Evolutionary conservation across 35 echinoderm and acorn worm genomes (phyloP), one percentile per base, ranked within the genome.

Genomic region (Lytechinus variegatus): DNA sequence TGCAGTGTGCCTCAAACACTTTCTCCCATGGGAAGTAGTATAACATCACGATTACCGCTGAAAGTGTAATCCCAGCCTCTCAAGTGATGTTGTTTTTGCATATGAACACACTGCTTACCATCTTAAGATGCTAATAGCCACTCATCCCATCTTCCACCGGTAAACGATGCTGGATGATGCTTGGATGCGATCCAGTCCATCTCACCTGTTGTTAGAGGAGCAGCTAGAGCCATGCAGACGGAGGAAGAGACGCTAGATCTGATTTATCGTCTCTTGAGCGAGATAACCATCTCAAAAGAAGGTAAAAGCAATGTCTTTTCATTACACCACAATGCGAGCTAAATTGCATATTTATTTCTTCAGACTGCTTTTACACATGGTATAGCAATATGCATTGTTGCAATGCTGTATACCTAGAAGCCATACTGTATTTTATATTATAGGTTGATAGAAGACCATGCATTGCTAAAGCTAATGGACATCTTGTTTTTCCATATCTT

Each of bases 231-330:
- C 87, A 88, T 90, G 88, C 88, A 44, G 88, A 14, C 88, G 12
- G 88, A 90, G 88, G 29, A 90, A 54, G 27, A 90, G 88, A 90
- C 88, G 24, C 3, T 90, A 54, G 88, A 90, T 21, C n/a, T 90
- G 0, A 90, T 90, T 52, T 90, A 52, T 54, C 88, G 52, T 52
- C 88, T 90, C 10, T 54, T 90, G 88, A 90, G 88, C 52, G 88
- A 90, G 52, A 90, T 90, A 14, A 90, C 88, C 4, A 90, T 90
- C 88, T 90, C 88, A 4, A 90, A 90, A 54, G 88, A 90, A 90
- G 88, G 88, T 90, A 54, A 90, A 54, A 3, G 33, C 29, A 12
- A 21, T 9, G 8, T 16, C 7, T 51, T 1, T 21, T 90, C 14
- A 10, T 54, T 90, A 27, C 88, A 90, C 88, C 88, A 90, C 29